Evolutionary conservation across 1,140 invertebrate species (phyloP), one percentile per base, ranked within the genome.

Genomic region (Drosophila sulfurigaster): DNA sequence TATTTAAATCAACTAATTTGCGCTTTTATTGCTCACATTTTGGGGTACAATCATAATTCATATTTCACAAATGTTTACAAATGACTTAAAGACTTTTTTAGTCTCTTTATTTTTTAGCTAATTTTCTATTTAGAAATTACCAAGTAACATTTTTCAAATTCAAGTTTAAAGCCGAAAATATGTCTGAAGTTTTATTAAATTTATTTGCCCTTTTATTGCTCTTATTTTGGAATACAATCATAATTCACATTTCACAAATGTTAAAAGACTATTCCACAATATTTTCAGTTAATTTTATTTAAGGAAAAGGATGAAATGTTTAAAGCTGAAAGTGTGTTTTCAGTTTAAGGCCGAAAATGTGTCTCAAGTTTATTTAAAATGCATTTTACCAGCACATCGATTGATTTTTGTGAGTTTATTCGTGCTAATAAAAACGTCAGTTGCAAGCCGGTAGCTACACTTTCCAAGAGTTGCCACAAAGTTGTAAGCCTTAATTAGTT

Each of bases 1-100:
- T 16, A 16, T 16, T 16, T 16, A 1, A 16, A 16, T 87, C 82
- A 87, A 87, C 88, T 87, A 87, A 87, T 87, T 87, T 77, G 52
- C 74, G 71, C 71, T 74, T 87, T 87, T 87, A 82, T 87, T 87
- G 83, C 83, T 35, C 48, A 57, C 16, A 16, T 16, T 16, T 16
- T 68, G 38, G 15, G 16, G 8, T 35, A 38, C 56, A 74, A 68
- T 68, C 52, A 59, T 73, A 16, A 6, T 32, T 25, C 46, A 64
- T 58, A 57, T 28, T 75, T 64, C 64, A 59, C 46, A 73, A 67
- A 52, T 52, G 59, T 30, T 20, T 54, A 45, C 62, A 54, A 52
- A 73, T 73, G 20, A 30, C 30, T 35, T 35, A 10, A 35, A 7
- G 32, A 7, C 32, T 35, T 5, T 7, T 7, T 35, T 7, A 6